These are phyloP conservation scores for Megalopta genalis DNA, from an alignment of 1,140 invertebrate genomes.

Conservation along the genomic window DNA sequence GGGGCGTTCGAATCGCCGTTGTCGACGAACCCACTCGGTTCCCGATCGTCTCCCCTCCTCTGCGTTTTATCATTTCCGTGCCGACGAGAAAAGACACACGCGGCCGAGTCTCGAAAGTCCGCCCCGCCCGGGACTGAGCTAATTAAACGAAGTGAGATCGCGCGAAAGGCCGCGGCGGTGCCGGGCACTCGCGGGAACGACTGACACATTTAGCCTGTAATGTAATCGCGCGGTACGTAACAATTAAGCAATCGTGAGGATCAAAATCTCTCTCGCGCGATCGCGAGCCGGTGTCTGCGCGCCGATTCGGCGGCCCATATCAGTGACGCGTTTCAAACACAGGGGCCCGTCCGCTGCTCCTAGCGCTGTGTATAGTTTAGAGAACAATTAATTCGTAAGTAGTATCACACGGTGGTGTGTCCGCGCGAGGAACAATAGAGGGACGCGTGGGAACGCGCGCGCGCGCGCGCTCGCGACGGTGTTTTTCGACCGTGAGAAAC, in stretches of 20 bases:
- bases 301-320: conserved; percentile 32
- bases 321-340: conserved; percentile 40
- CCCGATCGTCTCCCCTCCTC: not conserved
- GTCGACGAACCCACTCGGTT: not conserved
- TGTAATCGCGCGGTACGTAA: conserved; percentile 31
- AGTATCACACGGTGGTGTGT: conserved; percentile 61
- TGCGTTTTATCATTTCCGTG: not conserved
- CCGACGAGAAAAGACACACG: not conserved
- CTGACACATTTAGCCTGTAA: conserved; percentile 58
- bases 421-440: not conserved
- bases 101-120: not conserved
- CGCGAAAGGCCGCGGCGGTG: conserved; percentile 57
- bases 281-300: conserved; percentile 3
- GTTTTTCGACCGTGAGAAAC: not conserved
- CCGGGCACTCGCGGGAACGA: conserved; percentile 63
- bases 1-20: not conserved
- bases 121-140: too few relatives aligned
- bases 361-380: conserved; percentile 71
- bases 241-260: conserved; percentile 21
- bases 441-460: not conserved
- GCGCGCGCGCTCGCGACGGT: too few relatives aligned
- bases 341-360: conserved; percentile 57
- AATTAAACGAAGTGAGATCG: conserved; percentile 42
- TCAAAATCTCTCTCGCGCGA: conserved; percentile 20
- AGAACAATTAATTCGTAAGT: conserved; percentile 67